phyloP scores from a whole-genome alignment of 2,113 vertebrate species.

The Neoarius graeffei region DNA sequence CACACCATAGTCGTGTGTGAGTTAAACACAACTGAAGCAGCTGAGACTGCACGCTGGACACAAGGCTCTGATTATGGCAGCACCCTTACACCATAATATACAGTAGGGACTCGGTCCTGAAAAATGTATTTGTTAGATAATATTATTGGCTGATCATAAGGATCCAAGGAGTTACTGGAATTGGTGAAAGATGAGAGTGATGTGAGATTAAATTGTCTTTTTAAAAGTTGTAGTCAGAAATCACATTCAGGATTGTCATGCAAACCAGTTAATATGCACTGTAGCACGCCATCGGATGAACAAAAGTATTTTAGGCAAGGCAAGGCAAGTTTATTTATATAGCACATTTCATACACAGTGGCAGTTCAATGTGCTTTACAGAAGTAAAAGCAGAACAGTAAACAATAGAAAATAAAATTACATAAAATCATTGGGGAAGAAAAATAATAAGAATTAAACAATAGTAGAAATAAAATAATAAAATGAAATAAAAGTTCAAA shows the following conservation, averaged over 20 bases:
- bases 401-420: no score
- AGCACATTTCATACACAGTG: no score
- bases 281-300: background rate
- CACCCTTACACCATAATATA: background rate
- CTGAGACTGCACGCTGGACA: slow-evolving; percentile 59
- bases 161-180: background rate
- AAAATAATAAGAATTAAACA: no score
- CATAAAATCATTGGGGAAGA: no score
- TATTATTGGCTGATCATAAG: background rate
- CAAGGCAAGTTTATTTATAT: no score
- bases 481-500: no score
- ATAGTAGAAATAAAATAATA: no score
- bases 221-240: background rate
- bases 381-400: no score
- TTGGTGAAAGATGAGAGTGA: background rate
- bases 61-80: slow-evolving; percentile 54
- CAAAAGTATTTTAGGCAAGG: background rate
- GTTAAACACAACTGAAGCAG: slow-evolving; percentile 56
- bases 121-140: background rate
- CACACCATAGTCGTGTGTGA: slow-evolving; percentile 41
- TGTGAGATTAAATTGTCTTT: background rate
- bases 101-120: background rate
- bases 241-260: background rate
- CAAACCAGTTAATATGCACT: background rate
- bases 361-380: no score